Base-by-base conservation (phyloP, 2,797 vertebrate species). In the Salarias fasciatus region DNA sequence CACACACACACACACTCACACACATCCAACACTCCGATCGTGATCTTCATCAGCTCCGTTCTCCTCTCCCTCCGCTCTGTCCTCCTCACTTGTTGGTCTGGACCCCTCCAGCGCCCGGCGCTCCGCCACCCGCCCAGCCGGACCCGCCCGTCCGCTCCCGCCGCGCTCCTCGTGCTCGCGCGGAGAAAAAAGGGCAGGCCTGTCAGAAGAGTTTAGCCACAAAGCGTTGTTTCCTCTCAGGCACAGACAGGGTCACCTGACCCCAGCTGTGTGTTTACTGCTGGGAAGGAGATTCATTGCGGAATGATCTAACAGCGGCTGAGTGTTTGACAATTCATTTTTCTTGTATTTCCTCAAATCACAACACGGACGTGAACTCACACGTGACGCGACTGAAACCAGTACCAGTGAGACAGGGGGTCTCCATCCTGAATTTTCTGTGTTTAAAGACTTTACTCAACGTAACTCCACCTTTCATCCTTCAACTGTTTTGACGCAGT, bases 171-270 rank as follows among this genome's bases (percentile, higher is more conserved):
- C 75, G 70, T 84, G 77, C 69, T 77, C 63, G 43, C 79, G 82
- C 88, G 80, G 75, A 81, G 80, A 75, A 81, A 80, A 90, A 92
- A 93, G 89, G 90, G 82, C 90, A 92, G 82, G 69, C 81, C 88
- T 92, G 91, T 92, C 89, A 91, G 65, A 87, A 86, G 73, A 79
- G 81, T 84, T 91, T 91, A 90, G 85, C 88, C 73, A 80, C 82
- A 85, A 80, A 54, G 58, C 66, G 40, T 73, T 76, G 80, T 84
- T 84, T 89, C 69, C 77, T 80, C 83, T 48, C 40, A 75, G 80
- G 88, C 82, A 70, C 5, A 71, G 74, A 75, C 80, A 63, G 77
- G 87, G 78, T 83, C 82, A 80, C 44, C 72, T 89, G 80, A 87
- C 77, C 83, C 74, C 53, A 57, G 55, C 77, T 85, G 63, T 87